Evolutionary conservation across 2,888 invertebrate genomes (phyloP).

Genomic region (Hydroisotoma schaefferi): DNA sequence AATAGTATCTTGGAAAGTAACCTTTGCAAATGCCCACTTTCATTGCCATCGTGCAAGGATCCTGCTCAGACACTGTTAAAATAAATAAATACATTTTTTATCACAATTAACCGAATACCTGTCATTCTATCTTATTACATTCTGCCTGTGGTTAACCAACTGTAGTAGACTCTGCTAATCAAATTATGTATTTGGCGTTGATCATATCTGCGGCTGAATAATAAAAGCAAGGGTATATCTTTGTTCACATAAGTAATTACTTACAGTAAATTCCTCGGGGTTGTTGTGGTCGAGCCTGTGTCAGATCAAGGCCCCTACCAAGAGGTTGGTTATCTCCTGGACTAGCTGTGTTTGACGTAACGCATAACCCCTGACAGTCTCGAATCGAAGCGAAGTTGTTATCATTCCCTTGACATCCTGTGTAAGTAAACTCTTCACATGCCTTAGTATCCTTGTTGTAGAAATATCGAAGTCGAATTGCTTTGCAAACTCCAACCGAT

Average conservation of each 20-base stretch:
- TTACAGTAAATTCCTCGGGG: conserved; percentile 15
- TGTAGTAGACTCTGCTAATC: too few relatives aligned
- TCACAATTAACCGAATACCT: background rate
- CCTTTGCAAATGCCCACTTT: conserved; percentile 42
- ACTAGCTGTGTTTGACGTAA: background rate
- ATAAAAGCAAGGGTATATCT: background rate
- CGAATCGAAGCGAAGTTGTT: conserved; percentile 49
- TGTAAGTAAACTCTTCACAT: conserved; percentile 42
- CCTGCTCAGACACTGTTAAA: conserved; percentile 39
- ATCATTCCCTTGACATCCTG: conserved; percentile 48
- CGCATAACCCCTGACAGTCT: conserved; percentile 39
- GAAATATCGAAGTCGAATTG: conserved; percentile 30
- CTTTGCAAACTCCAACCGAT: conserved; percentile 39
- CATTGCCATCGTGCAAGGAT: conserved; percentile 41
- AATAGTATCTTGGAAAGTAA: conserved; percentile 46
- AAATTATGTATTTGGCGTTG: too few relatives aligned
- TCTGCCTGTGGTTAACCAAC: too few relatives aligned
- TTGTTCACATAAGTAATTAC: background rate
- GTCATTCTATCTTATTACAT: too few relatives aligned
- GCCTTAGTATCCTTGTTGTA: conserved; percentile 30
- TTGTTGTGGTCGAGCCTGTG: background rate
- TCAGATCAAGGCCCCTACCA: conserved; percentile 2
- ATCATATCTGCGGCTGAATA: too few relatives aligned
- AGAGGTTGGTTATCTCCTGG: background rate
- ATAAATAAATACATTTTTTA: background rate